Base-by-base conservation (phyloP, 2,888 invertebrate species). In the Steromphala cineraria region DNA sequence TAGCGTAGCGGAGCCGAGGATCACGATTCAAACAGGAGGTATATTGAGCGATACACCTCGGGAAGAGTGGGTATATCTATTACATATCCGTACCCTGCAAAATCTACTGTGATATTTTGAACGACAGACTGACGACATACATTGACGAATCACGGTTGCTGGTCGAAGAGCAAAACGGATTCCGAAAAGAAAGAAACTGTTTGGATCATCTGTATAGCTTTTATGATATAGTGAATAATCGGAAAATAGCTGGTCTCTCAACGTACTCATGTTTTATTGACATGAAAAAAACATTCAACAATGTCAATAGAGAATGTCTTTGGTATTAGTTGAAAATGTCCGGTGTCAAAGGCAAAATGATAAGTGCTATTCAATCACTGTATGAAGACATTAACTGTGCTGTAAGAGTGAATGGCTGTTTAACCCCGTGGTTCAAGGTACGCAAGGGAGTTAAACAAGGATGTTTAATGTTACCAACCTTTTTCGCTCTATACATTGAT, bases 301-400 rank as follows among this genome's bases (percentile, higher is more conserved):
- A 36, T 36, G 36, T 36, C 36, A 82, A 80, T 80, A 82, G 71
- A 28, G 80, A 80, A n/a, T 78, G 74, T 13, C 67, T 67, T 36
- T 36, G 36, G 36, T 36, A 36, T 36, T 4, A 36, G 36, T 7
- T 36, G n/a, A 82, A 7, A 36, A 4, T 36, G 7, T 36, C 36
- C 36, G 36, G 36, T 4, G 36, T 36, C 2, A 3, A 55, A 8
- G n/a, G 55, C n/a, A 55, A 19, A 21, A 55, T 55, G 21, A 55
- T 55, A 10, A 36, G 36, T 36, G 36, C 36, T 36, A 36, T 36
- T 36, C 36, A 36, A 36, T 36, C 36, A 36, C 36, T 36, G 7
- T 36, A 36, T 36, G 36, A 36, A 36, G 36, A 36, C 7, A 36
- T 55, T 4, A 21, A 55, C n/a, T 55, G 55, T n/a, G 55, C 21